Base-by-base conservation (phyloP, 2,888 invertebrate species). In the Nymphalis c-album region DNA sequence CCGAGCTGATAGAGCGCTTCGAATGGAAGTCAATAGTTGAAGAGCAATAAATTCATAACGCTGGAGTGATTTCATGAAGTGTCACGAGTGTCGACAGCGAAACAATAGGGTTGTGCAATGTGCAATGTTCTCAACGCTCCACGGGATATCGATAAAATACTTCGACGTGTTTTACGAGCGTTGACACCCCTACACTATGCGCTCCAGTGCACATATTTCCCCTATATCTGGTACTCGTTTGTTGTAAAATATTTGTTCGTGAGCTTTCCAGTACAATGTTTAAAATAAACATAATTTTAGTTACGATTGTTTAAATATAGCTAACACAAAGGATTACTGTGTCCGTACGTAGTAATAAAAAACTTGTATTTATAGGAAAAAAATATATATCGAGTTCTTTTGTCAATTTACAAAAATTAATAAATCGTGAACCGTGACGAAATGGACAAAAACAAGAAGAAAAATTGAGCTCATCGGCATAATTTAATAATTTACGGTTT, bases 401-500 rank as follows among this genome's bases (percentile, higher is more conserved):
- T 48, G 31, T 60, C 48, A 46, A 31, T 40, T 40, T 40, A 40
- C 40, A 35, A 22, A 7, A 61, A 20, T 35, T 61, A 20, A 35
- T 51, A 35, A 62, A 51, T 47, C 48, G 7, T 6, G 18, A 57
- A 57, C 18, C 10, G 18, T 57, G 47, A 60, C 45, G 26, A 46
- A 55, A 10, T 20, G 46, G 77, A 73, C 51, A 26, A 31, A 61
- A 47, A 64, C 58, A 69, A 69, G 67, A 69, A 61, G 59, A 64
- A 69, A 64, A 65, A 69, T 57, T 68, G 64, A 66, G 64, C 60
- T 50, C 66, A 67, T 71, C 71, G 82, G 88, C 88, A 85, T 89
- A 90, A 90, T 90, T 88, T 86, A 90, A 90, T 90, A 90, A 90
- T 88, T 85, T 85, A 80, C 80, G 86, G 84, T 85, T 86, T 90